phyloP scores from a whole-genome alignment of 2,113 vertebrate species.

The Nannobrachium achirus region DNA sequence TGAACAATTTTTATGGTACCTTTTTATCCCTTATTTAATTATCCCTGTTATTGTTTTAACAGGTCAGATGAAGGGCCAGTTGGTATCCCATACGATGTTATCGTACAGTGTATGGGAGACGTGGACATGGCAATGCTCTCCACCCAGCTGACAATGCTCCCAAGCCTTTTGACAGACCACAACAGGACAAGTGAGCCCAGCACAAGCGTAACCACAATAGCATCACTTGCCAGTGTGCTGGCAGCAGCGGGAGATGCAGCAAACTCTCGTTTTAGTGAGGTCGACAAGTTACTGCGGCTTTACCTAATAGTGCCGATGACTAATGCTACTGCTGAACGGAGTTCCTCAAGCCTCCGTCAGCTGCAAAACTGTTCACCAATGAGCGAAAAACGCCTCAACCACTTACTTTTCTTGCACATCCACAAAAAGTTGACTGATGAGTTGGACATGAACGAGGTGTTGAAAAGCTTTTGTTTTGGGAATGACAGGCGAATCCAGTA shows the following conservation, averaged over 20 bases:
- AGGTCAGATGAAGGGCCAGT: neutral
- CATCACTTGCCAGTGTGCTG: neutral
- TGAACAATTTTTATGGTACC: no score
- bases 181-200: neutral
- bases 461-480: no score
- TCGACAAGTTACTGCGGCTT: neutral
- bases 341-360: neutral
- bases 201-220: neutral
- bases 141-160: neutral
- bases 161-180: neutral
- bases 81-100: neutral
- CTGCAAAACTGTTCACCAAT: neutral
- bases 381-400: no score
- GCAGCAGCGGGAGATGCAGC: neutral
- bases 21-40: no score
- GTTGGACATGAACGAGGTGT: no score
- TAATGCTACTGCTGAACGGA: neutral
- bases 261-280: neutral
- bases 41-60: neutral
- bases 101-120: neutral
- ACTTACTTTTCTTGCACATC: no score
- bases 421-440: no score
- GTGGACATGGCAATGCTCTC: neutral
- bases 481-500: no score
- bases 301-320: neutral